Evolutionary conservation across 1,140 invertebrate genomes (phyloP), one percentile per base, ranked within the genome.

Genomic region (Leptinotarsa undecemlineata): DNA sequence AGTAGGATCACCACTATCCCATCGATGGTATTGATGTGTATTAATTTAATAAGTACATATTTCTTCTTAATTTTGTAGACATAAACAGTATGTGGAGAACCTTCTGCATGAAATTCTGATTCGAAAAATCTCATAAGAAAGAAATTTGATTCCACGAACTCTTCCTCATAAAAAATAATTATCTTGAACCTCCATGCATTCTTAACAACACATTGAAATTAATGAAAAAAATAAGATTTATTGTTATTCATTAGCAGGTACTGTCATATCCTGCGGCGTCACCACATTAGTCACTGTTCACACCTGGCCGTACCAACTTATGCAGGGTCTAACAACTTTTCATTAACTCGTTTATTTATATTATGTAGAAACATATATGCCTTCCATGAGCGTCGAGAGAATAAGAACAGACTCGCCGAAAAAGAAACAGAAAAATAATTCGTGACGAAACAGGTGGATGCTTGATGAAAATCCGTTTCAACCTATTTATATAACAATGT

Each of bases 231-330:
- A 57, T 15, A 14, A 57, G 51, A 57, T 57, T 57, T 57, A 57
- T 57, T 57, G n/a, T 57, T 42, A 68, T 70, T 70, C 48, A 70
- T 70, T 70, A 70, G 47, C 51, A 70, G 48, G 68, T 70, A 57
- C 47, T 70, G 47, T 19, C 47, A 48, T 70, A 57, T 57, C 68
- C 68, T 70, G 51, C 48, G 48, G 68, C 42, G 47, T 70, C 17
- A 70, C n/a, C n/a, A 51, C 48, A 70, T 70, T 70, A 70, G n/a
- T 70, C 47, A 70, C 68, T 57, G 48, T 70, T 70, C 68, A 70
- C 68, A 70, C 68, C 68, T 70, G 68, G 68, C 4, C 13, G 21
- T 48, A 60, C 11, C 51, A 70, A 23, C 68, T 19, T 57, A 57
- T 70, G 47, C 5, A 70, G 26, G 57, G 48, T 20, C 47, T 42